Base-by-base conservation (phyloP, 2,888 invertebrate genomes). In the Drosophila ustulata region DNA sequence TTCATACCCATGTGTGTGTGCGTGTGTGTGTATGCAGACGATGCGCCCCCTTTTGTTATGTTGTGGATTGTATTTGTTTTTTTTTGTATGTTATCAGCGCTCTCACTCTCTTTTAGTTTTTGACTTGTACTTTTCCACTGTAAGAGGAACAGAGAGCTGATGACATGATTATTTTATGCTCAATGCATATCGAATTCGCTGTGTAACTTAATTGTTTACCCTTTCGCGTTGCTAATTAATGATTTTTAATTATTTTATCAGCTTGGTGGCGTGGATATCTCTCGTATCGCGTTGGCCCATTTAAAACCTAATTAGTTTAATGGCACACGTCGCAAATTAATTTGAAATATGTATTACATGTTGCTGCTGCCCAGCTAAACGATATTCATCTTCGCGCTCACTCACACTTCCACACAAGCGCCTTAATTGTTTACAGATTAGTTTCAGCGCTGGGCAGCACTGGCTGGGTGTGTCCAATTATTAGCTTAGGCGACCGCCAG, bases 381-480 rank as follows among this genome's bases (percentile, higher is more conserved):
- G 50, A 68, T 64, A 56, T 11, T 43, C 51, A 50, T 56, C 58
- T 37, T 18, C 25, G 25, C 45, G 2, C 26, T 32, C 23, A 51
- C 50, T 18, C 9, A 51, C n/a, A 45, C 13, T n/a, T 9, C 11
- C 8, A 45, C 13, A 25, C 34, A 32, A 37, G 46, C 63, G 66
- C 52, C 83, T 69, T 82, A 86, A 82, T 82, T 82, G 88, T 71
- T 80, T 80, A 77, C 80, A 86, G 82, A 82, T 82, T 86, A 86
- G 80, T 80, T 88, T 82, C 83, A 82, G 11, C 37, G 46, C 52
- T 50, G 59, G 39, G 37, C 6, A 26, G 59, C 50, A 13, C 53
- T 70, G 37, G 37, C 53, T 70, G 87, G 82, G 89, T 83, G 89
- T 80, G 89, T 75, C 74, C n/a, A 18, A 89, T 84, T 87, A 83